Conservation (phyloP, 1,140 invertebrate genomes). For the Penaeus japonicus region DNA sequence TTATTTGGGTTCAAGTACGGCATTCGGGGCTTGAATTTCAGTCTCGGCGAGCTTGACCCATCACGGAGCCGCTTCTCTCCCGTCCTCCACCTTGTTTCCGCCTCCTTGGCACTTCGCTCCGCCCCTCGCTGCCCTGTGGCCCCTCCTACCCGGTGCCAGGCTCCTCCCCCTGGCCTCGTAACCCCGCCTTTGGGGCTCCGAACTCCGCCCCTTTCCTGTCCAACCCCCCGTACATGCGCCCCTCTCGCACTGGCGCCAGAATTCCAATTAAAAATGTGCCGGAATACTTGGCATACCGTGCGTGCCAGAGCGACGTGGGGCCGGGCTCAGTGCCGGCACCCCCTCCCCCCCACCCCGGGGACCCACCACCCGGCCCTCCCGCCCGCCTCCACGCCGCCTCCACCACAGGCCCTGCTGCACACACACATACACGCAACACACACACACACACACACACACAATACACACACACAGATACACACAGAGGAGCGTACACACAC, state of each 20-base stretch:
- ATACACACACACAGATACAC: too few relatives aligned
- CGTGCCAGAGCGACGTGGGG: constrained; percentile 56
- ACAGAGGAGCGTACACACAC: not conserved
- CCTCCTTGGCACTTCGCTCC: constrained; percentile 29
- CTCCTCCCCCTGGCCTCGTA: constrained; percentile 36
- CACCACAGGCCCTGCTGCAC: too few relatives aligned
- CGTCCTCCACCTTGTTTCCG: not conserved
- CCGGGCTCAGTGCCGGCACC: not conserved
- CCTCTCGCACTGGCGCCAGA: constrained; percentile 53
- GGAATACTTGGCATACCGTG: constrained; percentile 60
- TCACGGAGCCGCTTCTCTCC: not conserved
- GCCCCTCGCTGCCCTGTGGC: constrained; percentile 8
- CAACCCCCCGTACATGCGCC: constrained; percentile 38
- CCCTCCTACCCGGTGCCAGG: constrained; percentile 26
- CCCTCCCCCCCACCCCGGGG: not conserved
- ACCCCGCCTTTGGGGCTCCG: constrained; percentile 26
- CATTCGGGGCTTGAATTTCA: constrained; percentile 36
- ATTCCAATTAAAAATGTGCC: constrained; percentile 61
- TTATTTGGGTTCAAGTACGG: constrained; percentile 25
- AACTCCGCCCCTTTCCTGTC: constrained; percentile 26
- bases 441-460: too few relatives aligned
- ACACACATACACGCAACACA: too few relatives aligned
- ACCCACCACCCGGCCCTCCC: not conserved
- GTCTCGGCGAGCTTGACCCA: not conserved
- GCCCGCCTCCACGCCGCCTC: not conserved